A percentile compares a stretch with the other conserved stretches of the same genome.
These are phyloP conservation scores for Lycia hirtaria DNA, from an alignment of 2,888 invertebrate species.

Conservation along the genomic window DNA sequence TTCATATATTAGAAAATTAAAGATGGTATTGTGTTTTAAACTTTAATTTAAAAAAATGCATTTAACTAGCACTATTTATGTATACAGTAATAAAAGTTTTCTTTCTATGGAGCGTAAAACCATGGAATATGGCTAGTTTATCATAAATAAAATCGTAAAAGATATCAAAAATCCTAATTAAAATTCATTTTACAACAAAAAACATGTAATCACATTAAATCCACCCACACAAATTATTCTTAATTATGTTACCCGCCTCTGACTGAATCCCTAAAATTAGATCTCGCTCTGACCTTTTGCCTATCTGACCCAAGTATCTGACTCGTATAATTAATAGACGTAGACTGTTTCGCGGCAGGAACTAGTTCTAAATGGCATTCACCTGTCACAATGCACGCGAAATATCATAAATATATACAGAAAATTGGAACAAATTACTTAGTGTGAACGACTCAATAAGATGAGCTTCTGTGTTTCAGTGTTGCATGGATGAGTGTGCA, in stretches of 20 bases:
- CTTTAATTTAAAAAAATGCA: too few relatives aligned
- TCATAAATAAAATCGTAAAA: too few relatives aligned
- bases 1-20: too few relatives aligned
- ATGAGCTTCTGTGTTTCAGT: constrained; percentile 1
- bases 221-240: neutral
- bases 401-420: constrained; percentile 2
- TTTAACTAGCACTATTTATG: too few relatives aligned
- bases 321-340: constrained; percentile 65
- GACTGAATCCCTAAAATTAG: constrained; percentile 28
- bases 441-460: neutral
- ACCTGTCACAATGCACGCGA: neutral
- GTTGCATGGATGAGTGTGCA: neutral
- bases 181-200: neutral
- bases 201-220: neutral
- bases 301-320: constrained; percentile 51
- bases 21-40: too few relatives aligned
- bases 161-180: neutral
- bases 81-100: too few relatives aligned
- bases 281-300: constrained; percentile 42
- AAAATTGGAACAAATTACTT: constrained; percentile 14
- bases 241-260: constrained; percentile 15
- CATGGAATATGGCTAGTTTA: too few relatives aligned
- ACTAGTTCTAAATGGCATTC: constrained; percentile 51
- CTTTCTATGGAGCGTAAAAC: too few relatives aligned
- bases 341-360: constrained; percentile 65